Evolutionary conservation across 2,888 invertebrate species (phyloP), one percentile per base, ranked within the genome.

Genomic region (Cosmia trapezina): DNA sequence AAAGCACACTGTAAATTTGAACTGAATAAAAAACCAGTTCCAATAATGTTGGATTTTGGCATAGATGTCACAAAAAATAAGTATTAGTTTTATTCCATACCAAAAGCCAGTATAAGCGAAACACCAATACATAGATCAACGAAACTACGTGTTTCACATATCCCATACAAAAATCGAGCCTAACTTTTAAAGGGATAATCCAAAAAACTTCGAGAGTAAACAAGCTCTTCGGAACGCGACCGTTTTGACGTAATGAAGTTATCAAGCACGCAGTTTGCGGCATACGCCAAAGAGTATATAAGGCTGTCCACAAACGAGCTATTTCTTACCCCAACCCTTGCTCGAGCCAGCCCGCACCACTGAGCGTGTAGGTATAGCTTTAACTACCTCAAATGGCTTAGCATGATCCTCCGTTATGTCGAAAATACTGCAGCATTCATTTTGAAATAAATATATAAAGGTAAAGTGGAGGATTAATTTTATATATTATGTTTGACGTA

Each of bases 161-260:
- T 59, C 17, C 22, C 6, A 66, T 33, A 41, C 41, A 72, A 71
- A 82, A 64, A n/a, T 47, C 4, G 11, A 68, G 28, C 12, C 43
- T 6, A 72, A 78, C 54, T 68, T 80, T 73, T 66, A 73, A 56
- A 68, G 61, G 64, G 60, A 78, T 82, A 47, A 47, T 53, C 66
- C 49, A 54, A 19, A 66, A 66, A 66, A 82, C 77, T 73, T 80
- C 5, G 9, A 28, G 41, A 54, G 43, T 59, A 73, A 66, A 73
- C 62, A 69, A 65, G 53, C 83, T 73, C 68, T 62, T 51, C 11
- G 51, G 49, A 49, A 72, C 61, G 64, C 62, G 54, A 54, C 45
- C 73, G 14, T 65, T 83, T 83, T 59, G 59, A 37, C 47, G 47
- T 76, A 76, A 83, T 70, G 49, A 83, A 81, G 84, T 83, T 76